Evolutionary conservation across 2,888 invertebrate genomes (phyloP), one percentile per base, ranked within the genome.

Genomic region (Beris chalybata): DNA sequence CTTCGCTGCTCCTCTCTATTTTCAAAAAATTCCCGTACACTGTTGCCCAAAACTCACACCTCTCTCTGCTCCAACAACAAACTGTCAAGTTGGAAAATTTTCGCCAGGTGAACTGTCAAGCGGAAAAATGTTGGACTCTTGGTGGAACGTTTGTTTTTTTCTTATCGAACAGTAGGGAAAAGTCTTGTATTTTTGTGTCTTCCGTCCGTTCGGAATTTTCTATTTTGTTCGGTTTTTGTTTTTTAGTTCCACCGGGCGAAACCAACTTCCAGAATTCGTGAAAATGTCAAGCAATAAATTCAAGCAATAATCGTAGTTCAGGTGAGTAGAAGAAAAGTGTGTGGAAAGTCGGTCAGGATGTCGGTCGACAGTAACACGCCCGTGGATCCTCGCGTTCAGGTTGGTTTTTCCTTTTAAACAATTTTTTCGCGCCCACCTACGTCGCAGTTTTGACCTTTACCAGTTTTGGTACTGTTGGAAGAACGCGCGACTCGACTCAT

Each of bases 361-460:
- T 79, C 80, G 74, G 74, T 74, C 71, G 80, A 80, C 79, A 83
- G 85, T 75, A 90, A 90, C 83, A 86, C 78, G 44, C 79, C 89
- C 71, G 87, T 92, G 77, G 91, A 92, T 84, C 91, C 91, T 66
- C 83, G 91, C 79, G 90, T 92, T 76, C 91, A 92, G 86, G 89
- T 89, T 82, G 80, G 78, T 73, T 76, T 81, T 15, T 13, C 50
- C 50, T 50, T 15, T 15, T 50, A 3, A n/a, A 12, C 3, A 44
- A 3, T 12, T n/a, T 44, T 44, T 9, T 44, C 44, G 44, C 30
- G 22, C 50, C 52, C 29, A 52, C 11, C 52, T 2, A 7, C 52
- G 7, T 22, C 52, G 31, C 15, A 22, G 3, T 22, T 22, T 22
- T 22, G 22, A 22, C 22, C 22, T 22, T 22, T 22, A 22, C 22